Evolutionary conservation across 2,888 invertebrate genomes (phyloP).

Genomic region (Cacoxenus indagator): DNA sequence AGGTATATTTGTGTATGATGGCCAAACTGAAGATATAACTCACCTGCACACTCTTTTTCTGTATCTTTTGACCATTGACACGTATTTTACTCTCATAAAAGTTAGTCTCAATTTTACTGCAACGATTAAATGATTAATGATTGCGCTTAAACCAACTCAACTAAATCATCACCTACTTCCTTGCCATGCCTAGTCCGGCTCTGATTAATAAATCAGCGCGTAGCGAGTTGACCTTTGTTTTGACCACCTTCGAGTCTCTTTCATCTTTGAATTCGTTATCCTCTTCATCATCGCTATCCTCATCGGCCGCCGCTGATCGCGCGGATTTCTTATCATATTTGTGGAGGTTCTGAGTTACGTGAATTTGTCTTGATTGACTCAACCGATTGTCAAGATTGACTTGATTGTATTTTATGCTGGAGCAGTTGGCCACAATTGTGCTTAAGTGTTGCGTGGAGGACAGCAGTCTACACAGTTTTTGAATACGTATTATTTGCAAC

Average conservation of each 20-base stretch:
- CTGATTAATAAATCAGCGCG: conserved; percentile 81
- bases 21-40: conserved; percentile 44
- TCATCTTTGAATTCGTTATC: conserved; percentile 72
- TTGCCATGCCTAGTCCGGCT: conserved; percentile 78
- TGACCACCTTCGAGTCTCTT: conserved; percentile 78
- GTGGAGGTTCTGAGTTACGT: conserved; percentile 30
- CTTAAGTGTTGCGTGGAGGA: neutral
- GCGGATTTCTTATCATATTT: conserved; percentile 59
- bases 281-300: conserved; percentile 73
- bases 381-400: no score
- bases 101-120: conserved; percentile 82
- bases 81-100: conserved; percentile 87
- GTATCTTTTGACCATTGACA: conserved; percentile 81
- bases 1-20: neutral
- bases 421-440: no score
- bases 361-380: conserved; percentile 24
- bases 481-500: conserved; percentile 41
- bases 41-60: conserved; percentile 82
- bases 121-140: neutral
- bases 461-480: conserved; percentile 25
- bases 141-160: conserved; percentile 8
- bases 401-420: no score
- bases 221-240: conserved; percentile 76
- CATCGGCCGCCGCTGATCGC: conserved; percentile 53
- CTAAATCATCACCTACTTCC: conserved; percentile 75